Conservation (phyloP, 1,140 invertebrate species). For the Zaprionus lachaisei region DNA sequence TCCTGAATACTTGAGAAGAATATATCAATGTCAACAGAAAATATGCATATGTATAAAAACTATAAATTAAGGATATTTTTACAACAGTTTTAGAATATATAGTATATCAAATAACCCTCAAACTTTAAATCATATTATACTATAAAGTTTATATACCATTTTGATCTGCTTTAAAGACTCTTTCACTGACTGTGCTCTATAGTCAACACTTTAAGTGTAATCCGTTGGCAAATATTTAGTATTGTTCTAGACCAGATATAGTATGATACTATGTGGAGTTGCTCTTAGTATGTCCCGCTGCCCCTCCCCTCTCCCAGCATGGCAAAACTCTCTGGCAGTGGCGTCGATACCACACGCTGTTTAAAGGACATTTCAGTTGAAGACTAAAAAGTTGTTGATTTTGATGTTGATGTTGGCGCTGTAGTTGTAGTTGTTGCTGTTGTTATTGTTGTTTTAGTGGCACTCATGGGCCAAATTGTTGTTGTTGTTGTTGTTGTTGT, state of each 20-base stretch:
- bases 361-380: conserved; percentile 48
- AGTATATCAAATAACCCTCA: neutral
- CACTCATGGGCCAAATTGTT: conserved; percentile 30
- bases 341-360: conserved; percentile 39
- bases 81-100: too few relatives aligned
- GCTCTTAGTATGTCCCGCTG: neutral
- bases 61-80: too few relatives aligned
- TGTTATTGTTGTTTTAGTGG: conserved; percentile 30
- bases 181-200: neutral
- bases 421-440: conserved; percentile 31
- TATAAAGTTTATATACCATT: neutral
- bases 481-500: conserved; percentile 8
- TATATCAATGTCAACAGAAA: too few relatives aligned
- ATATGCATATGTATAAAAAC: too few relatives aligned
- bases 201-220: conserved; percentile 26
- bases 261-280: conserved; percentile 3
- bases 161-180: neutral
- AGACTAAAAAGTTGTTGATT: conserved; percentile 57
- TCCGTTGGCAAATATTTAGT: conserved; percentile 35
- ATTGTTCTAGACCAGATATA: conserved; percentile 42
- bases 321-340: neutral
- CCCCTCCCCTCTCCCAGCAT: neutral
- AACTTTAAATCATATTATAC: neutral
- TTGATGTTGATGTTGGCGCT: conserved; percentile 30
- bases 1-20: too few relatives aligned